A percentile compares a stretch with the other conserved stretches of the same genome.
Conservation (phyloP, 2,113 vertebrate species). For the Rafetus swinhoei region DNA sequence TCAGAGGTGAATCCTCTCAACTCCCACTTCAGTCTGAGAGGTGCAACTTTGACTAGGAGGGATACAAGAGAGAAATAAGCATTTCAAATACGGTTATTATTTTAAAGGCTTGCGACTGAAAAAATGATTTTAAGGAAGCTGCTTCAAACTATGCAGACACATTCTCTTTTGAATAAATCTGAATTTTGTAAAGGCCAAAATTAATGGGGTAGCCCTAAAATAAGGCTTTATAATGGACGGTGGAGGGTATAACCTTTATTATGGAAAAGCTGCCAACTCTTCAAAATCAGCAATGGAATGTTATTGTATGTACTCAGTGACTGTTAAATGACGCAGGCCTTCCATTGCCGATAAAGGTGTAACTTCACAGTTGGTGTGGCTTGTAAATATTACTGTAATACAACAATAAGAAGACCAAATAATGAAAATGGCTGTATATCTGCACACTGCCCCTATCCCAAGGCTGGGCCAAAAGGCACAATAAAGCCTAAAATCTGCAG, state of each 20-base stretch:
- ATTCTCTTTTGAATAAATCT: background rate
- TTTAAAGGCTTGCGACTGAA: background rate
- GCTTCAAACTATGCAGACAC: background rate
- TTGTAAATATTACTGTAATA: background rate
- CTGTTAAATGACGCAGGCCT: background rate
- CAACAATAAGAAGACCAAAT: background rate
- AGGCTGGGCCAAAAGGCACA: background rate
- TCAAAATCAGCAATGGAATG: background rate
- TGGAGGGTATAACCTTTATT: fast-evolving
- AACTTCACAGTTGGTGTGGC: background rate
- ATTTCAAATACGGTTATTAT: fast-evolving
- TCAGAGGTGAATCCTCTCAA: background rate
- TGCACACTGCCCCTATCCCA: background rate
- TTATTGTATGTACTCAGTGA: fast-evolving
- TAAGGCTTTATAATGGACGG: fast-evolving
- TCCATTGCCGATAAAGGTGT: background rate
- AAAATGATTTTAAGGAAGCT: background rate
- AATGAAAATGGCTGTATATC: background rate
- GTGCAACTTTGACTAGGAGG: background rate
- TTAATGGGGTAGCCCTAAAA: background rate
- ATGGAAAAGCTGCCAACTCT: background rate
- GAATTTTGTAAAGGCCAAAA: background rate
- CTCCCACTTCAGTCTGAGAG: background rate
- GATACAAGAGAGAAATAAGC: background rate
- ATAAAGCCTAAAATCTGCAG: background rate